These are phyloP conservation scores for Cyphomyrmex costatus DNA, from an alignment of 1,140 invertebrate species.

Conservation along the genomic window DNA sequence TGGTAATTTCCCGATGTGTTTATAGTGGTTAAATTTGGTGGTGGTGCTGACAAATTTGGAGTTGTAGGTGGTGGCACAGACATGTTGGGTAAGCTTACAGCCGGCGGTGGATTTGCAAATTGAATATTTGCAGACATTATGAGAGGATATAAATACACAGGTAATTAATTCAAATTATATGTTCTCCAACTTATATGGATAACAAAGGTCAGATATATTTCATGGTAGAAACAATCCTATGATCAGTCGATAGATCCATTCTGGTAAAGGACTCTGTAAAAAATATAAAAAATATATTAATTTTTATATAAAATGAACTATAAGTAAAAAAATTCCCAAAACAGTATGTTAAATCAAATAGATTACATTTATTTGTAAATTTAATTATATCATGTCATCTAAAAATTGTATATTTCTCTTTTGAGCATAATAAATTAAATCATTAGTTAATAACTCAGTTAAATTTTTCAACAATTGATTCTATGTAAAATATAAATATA, in stretches of 20 bases:
- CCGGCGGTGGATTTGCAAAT: constrained; percentile 83
- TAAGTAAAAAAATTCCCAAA: background rate
- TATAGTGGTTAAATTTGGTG: constrained; percentile 84
- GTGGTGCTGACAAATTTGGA: constrained; percentile 85
- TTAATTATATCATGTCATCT: background rate
- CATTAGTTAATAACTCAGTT: background rate
- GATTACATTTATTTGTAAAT: background rate
- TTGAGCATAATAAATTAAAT: constrained; percentile 40
- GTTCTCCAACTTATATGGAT: constrained; percentile 35
- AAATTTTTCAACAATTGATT: background rate
- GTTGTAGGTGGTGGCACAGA: constrained; percentile 84
- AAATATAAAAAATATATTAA: constrained; percentile 32
- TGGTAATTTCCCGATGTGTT: constrained; percentile 83
- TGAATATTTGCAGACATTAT: constrained; percentile 83
- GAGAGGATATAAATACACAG: constrained; percentile 37
- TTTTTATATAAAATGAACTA: background rate
- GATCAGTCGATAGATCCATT: constrained; percentile 43
- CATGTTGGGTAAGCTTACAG: constrained; percentile 85
- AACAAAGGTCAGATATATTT: constrained; percentile 62
- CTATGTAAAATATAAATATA: background rate
- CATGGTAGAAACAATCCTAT: background rate
- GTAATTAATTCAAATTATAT: constrained; percentile 60
- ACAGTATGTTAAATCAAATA: background rate
- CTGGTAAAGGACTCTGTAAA: constrained; percentile 63
- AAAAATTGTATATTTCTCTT: background rate